Evolutionary conservation across 2,888 invertebrate species (phyloP), one percentile per base, ranked within the genome.

Genomic region (Diaphora mendica): DNA sequence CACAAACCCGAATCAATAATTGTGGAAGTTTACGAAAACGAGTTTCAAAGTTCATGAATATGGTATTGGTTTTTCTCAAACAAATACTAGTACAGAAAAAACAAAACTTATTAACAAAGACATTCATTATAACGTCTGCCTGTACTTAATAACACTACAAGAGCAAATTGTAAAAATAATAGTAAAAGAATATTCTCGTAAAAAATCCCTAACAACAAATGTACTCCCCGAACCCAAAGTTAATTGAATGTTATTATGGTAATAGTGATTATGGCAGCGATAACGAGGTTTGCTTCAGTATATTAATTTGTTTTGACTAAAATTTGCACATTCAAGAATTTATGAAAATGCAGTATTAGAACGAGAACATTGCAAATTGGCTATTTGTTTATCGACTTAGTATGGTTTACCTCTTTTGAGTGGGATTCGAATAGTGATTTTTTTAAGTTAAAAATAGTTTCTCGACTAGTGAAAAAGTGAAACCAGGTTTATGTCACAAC

Each of bases 191-290:
- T 75, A 23, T 65, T 30, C 51, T 20, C 23, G 11, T 68, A 79
- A 77, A 77, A 67, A 20, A 5, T 23, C 44, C 44, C 35, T 35
- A 68, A 70, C 68, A 70, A 71, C 71, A 75, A 76, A 76, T 77
- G 48, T 83, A 76, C 84, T 86, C 82, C 78, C 76, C 77, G 76
- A 79, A 77, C 78, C 79, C 55, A 39, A 73, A 82, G 77, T 80
- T 85, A 87, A 85, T 85, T 82, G 83, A 76, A 79, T 77, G 76
- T 76, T 82, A 80, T 81, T 84, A 85, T 77, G 80, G 70, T 77
- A 82, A 87, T 82, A 76, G 23, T 69, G 68, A 80, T 83, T 79
- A 80, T 75, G 67, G 71, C 35, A 79, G 75, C 72, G 72, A 74
- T 79, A 82, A 79, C 76, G 70, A 77, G 72, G 73, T 79, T 79